Percentiles rank a stretch among this genome's conserved stretches.
These are phyloP conservation scores for Rutilus rutilus DNA, from an alignment of 2,113 vertebrate species.

Conservation along the genomic window DNA sequence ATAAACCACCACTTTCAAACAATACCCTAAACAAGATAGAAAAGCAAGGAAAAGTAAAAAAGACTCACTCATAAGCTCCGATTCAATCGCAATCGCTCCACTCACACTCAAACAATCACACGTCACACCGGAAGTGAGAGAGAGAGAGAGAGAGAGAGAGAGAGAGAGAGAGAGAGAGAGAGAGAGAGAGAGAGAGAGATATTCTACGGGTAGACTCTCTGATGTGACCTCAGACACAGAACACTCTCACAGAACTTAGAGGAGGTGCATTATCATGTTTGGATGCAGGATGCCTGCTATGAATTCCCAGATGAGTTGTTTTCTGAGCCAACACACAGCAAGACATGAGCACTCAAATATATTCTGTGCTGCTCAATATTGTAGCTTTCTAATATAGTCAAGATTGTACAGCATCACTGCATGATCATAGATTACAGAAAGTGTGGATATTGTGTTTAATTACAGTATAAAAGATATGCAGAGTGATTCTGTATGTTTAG, in stretches of 20 bases:
- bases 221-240: slow-evolving; percentile 18
- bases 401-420: not conserved
- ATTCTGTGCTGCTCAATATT: not conserved
- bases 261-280: slow-evolving; percentile 38
- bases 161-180: too few relatives aligned
- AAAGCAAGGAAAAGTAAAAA: too few relatives aligned
- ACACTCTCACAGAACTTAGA: not conserved
- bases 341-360: not conserved
- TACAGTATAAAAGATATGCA: not conserved
- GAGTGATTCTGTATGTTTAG: not conserved
- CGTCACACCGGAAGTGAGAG: too few relatives aligned
- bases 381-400: too few relatives aligned
- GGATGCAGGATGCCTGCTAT: slow-evolving; percentile 28
- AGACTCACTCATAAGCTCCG: too few relatives aligned
- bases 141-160: too few relatives aligned
- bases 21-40: too few relatives aligned
- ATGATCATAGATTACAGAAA: not conserved
- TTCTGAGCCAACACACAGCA: not conserved
- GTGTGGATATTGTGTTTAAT: not conserved
- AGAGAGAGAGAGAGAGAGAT: not conserved
- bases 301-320: slow-evolving; percentile 26
- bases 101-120: too few relatives aligned
- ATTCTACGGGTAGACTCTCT: slow-evolving; percentile 17
- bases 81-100: too few relatives aligned
- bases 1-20: too few relatives aligned